Percentiles rank a stretch among this genome's conserved stretches.
These are phyloP conservation scores for Micropterix aruncella DNA, from an alignment of 2,888 invertebrate genomes.

Conservation along the genomic window DNA sequence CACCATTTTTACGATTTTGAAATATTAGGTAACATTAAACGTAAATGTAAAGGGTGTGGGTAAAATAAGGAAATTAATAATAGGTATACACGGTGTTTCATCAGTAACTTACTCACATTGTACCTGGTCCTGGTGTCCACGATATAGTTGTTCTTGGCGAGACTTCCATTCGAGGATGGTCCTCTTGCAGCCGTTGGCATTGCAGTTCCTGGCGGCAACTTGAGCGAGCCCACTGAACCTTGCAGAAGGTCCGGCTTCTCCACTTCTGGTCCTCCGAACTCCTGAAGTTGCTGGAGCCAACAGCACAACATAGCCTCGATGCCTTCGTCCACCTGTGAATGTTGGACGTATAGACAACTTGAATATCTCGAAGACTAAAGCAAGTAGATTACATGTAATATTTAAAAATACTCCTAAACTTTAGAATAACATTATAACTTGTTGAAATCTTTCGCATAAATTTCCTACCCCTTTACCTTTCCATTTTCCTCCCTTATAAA, in stretches of 20 bases:
- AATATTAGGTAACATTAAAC: too few relatives aligned
- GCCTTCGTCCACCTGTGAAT: constrained; percentile 59
- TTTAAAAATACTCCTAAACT: too few relatives aligned
- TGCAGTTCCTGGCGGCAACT: constrained; percentile 35
- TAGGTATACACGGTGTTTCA: not conserved
- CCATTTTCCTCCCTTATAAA: too few relatives aligned
- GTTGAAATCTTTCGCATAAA: too few relatives aligned
- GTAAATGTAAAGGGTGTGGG: constrained; percentile 1
- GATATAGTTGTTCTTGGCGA: constrained; percentile 41
- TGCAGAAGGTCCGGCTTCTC: constrained; percentile 77
- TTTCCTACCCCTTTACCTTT: too few relatives aligned
- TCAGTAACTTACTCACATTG: constrained; percentile 60
- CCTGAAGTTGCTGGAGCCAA: constrained; percentile 72
- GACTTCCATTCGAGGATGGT: constrained; percentile 31
- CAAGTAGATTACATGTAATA: too few relatives aligned
- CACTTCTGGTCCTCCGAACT: constrained; percentile 69
- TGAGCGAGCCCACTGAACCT: constrained; percentile 54
- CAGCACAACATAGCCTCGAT: constrained; percentile 79
- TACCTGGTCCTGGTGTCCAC: constrained; percentile 68
- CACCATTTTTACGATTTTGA: too few relatives aligned
- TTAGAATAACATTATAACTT: too few relatives aligned
- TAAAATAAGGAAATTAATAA: constrained; percentile 2
- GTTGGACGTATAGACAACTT: too few relatives aligned
- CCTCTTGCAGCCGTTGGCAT: constrained; percentile 19
- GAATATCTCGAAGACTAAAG: too few relatives aligned